Evolutionary conservation across 2,797 vertebrate species (phyloP).

Genomic region (Melanotaenia boesemani): DNA sequence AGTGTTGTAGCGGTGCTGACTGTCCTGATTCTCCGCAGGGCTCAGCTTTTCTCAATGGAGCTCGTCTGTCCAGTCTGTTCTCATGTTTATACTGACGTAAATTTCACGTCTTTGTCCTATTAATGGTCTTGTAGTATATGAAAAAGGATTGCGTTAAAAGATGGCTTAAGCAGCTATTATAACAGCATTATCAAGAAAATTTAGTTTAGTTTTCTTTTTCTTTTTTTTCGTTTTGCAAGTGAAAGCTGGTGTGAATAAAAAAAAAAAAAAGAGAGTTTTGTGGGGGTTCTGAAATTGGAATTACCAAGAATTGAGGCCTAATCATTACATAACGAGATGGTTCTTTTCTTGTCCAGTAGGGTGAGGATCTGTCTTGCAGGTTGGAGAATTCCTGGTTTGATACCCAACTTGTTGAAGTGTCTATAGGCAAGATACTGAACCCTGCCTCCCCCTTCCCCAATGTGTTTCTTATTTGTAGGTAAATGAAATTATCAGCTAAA

Average conservation of each 20-base stretch:
- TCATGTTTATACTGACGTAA: conserved; percentile 26
- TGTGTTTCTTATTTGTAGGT: not conserved
- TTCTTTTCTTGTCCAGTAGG: not conserved
- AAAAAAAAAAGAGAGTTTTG: not conserved
- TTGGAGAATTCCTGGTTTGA: not conserved
- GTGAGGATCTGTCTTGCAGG: not conserved
- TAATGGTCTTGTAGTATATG: not conserved
- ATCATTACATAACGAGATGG: not conserved
- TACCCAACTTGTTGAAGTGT: too few relatives aligned
- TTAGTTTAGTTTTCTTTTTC: too few relatives aligned
- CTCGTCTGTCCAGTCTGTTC: conserved; percentile 57
- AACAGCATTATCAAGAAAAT: not conserved
- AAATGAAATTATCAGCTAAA: not conserved
- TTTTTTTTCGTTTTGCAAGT: not conserved
- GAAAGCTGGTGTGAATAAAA: not conserved
- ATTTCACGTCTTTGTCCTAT: conserved; percentile 9
- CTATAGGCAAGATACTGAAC: not conserved
- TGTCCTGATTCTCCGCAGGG: conserved; percentile 43
- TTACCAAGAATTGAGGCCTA: not conserved
- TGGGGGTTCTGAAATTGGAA: not conserved
- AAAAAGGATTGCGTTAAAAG: not conserved
- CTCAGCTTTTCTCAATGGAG: conserved; percentile 77
- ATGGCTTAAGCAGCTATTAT: not conserved
- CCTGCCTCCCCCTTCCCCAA: not conserved
- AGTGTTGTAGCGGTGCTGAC: conserved; percentile 26